phyloP scores from a whole-genome alignment of 2,888 invertebrate species.

The Heteromurus nitidus region DNA sequence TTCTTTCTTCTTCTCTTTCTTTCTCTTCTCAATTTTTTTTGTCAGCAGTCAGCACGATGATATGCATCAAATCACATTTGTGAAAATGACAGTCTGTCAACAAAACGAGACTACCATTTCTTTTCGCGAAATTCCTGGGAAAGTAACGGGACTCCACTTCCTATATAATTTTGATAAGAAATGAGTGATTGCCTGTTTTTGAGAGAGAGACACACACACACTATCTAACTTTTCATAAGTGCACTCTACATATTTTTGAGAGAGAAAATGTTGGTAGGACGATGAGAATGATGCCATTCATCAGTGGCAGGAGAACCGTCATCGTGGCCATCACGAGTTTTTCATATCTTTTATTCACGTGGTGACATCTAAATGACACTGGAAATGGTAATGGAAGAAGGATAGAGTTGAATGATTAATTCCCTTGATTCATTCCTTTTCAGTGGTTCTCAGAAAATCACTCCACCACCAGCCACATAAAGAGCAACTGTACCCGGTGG shows the following conservation, averaged over 20 bases:
- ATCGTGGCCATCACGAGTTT: background rate
- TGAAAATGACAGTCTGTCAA: slow-evolving; percentile 66
- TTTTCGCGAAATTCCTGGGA: slow-evolving; percentile 18
- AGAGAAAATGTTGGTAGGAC: background rate
- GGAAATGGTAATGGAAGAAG: background rate
- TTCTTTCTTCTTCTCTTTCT: background rate
- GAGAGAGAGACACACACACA: background rate
- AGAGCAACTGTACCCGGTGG: background rate
- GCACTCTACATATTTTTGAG: too few relatives aligned
- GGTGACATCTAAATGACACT: background rate
- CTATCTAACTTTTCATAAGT: too few relatives aligned
- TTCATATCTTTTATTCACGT: background rate
- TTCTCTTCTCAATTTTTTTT: background rate
- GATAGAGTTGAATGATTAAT: background rate
- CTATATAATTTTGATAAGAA: background rate
- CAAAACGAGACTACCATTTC: slow-evolving; percentile 22
- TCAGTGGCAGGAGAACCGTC: too few relatives aligned
- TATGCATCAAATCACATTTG: slow-evolving; percentile 49
- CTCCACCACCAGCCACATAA: too few relatives aligned
- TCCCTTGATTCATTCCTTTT: slow-evolving; percentile 12
- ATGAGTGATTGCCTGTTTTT: background rate
- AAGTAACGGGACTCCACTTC: slow-evolving; percentile 10
- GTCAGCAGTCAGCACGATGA: slow-evolving; percentile 7
- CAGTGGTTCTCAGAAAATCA: slow-evolving; percentile 1
- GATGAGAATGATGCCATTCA: too few relatives aligned